Percentiles rank a stretch among this genome's conserved stretches.
Evolutionary conservation across 2,888 invertebrate species (phyloP).

Genomic region (Escarpia spicata): DNA sequence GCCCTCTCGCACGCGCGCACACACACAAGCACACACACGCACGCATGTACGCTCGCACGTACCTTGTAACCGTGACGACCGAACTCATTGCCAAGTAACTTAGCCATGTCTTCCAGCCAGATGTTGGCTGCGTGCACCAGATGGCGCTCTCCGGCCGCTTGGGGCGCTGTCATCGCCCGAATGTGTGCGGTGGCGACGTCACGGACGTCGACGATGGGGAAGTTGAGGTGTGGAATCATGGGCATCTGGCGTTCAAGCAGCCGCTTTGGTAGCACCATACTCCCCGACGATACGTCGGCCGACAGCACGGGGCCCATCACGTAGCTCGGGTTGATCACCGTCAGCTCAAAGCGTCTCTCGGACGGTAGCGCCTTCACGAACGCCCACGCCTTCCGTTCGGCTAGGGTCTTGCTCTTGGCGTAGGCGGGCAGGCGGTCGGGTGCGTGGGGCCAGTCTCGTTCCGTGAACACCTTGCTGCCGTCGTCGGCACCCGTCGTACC

Average conservation of each 20-base stretch:
- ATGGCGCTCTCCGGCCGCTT: constrained; percentile 19
- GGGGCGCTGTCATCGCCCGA: constrained; percentile 14
- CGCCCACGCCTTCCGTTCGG: constrained; percentile 70
- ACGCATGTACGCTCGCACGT: not conserved
- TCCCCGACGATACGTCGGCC: constrained; percentile 23
- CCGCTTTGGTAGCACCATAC: constrained; percentile 23
- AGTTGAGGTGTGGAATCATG: constrained; percentile 21
- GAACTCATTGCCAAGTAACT: not conserved
- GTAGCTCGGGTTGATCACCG: constrained; percentile 18
- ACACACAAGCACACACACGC: not conserved
- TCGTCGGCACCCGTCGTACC: constrained; percentile 39
- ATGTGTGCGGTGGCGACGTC: constrained; percentile 20
- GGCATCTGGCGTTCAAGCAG: constrained; percentile 23
- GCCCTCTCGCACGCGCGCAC: not conserved
- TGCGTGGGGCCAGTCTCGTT: constrained; percentile 23
- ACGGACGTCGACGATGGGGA: constrained; percentile 20
- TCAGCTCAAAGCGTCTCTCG: not conserved
- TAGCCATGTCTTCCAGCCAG: constrained; percentile 14
- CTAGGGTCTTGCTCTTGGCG: constrained; percentile 67
- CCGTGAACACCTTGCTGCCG: constrained; percentile 42
- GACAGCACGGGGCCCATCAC: constrained; percentile 28
- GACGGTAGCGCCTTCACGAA: constrained; percentile 61
- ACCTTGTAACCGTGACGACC: not conserved
- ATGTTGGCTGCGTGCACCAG: not conserved
- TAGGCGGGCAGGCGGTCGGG: constrained; percentile 48